Conservation (phyloP, 1,140 invertebrate genomes). For the Anastatus disparis region DNA sequence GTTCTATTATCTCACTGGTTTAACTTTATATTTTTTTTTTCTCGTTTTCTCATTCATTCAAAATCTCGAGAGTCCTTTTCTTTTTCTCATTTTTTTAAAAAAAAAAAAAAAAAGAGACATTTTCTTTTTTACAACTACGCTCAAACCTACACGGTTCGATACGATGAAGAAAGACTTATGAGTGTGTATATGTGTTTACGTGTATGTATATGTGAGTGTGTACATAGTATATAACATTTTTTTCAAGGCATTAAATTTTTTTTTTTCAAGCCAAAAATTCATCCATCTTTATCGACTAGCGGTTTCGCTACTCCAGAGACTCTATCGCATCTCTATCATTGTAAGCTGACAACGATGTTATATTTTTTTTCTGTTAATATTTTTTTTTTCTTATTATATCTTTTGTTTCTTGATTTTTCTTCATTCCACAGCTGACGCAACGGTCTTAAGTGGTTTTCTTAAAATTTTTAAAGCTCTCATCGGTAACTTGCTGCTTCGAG, state of each 20-base stretch:
- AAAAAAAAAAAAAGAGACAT: too few species aligned
- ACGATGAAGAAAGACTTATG: background rate
- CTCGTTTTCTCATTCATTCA: background rate
- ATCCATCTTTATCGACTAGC: background rate
- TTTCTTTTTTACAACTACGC: too few species aligned
- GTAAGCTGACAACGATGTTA: background rate
- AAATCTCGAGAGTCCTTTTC: background rate
- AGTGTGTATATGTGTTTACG: too few species aligned
- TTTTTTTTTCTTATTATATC: too few species aligned
- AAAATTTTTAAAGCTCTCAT: too few species aligned
- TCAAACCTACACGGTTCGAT: background rate
- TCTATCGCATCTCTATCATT: background rate
- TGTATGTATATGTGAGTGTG: background rate
- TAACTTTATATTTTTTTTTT: background rate
- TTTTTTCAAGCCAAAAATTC: background rate
- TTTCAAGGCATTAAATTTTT: conserved; percentile 31
- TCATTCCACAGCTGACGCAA: too few species aligned
- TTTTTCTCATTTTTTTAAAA: background rate
- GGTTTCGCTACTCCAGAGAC: background rate
- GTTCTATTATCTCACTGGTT: conserved; percentile 32
- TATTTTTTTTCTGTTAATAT: too few species aligned
- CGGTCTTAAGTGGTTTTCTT: too few species aligned
- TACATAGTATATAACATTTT: background rate
- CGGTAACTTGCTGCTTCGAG: conserved; percentile 76
- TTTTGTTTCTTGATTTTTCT: too few species aligned